Conservation (phyloP, 2,888 invertebrate species). For the Nasonia oneida region DNA sequence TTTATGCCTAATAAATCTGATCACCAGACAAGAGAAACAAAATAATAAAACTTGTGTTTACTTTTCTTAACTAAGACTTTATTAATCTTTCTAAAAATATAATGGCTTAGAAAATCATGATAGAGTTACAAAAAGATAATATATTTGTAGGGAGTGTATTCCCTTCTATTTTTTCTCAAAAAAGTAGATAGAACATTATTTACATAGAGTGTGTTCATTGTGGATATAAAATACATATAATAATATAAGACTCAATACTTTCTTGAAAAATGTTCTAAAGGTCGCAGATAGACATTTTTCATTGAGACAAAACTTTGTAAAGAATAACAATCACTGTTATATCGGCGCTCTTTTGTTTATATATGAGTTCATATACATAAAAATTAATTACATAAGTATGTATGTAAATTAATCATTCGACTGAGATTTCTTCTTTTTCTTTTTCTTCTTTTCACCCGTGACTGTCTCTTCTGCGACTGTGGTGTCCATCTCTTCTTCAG, state of each 20-base stretch:
- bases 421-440: slow-evolving; percentile 81
- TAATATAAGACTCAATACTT: slow-evolving; percentile 36
- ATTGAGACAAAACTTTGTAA: slow-evolving; percentile 33
- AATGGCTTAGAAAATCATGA: slow-evolving; percentile 22
- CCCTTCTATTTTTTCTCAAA: slow-evolving; percentile 34
- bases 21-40: slow-evolving; percentile 57
- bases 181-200: slow-evolving; percentile 26
- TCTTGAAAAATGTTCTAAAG: slow-evolving; percentile 24
- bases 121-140: slow-evolving; percentile 47
- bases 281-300: not conserved
- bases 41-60: slow-evolving; percentile 7
- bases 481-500: slow-evolving; percentile 65
- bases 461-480: slow-evolving; percentile 69
- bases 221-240: slow-evolving; percentile 35
- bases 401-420: slow-evolving; percentile 65
- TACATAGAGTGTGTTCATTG: slow-evolving; percentile 27
- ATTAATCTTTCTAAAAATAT: slow-evolving; percentile 47
- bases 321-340: slow-evolving; percentile 44
- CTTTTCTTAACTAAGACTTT: slow-evolving; percentile 56
- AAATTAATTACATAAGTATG: slow-evolving; percentile 53
- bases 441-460: slow-evolving; percentile 81
- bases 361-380: slow-evolving; percentile 46
- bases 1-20: slow-evolving; percentile 65
- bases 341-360: slow-evolving; percentile 27
- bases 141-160: not conserved